phyloP scores from a whole-genome alignment of 92 coral and sea anemone genomes.

The Pocillopora meandrina region DNA sequence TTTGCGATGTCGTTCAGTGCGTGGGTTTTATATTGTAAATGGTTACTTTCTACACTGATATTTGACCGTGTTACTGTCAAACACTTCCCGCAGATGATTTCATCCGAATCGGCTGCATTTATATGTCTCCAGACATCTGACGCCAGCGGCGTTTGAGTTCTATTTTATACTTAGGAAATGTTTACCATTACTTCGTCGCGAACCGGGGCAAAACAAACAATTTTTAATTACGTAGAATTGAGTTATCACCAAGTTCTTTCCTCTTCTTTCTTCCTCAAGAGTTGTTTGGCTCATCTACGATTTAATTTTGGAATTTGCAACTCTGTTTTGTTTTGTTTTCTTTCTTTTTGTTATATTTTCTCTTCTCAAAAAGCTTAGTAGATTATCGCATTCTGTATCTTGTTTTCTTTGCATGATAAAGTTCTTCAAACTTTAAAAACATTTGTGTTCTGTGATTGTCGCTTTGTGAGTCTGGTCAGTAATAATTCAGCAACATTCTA shows the following conservation, averaged over 20 bases:
- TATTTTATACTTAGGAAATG: neutral
- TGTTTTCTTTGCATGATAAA: no score
- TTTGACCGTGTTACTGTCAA: neutral
- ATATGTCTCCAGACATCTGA: slow-evolving; percentile 9
- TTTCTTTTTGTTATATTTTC: no score
- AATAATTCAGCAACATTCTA: no score
- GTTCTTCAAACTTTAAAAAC: no score
- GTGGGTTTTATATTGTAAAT: neutral
- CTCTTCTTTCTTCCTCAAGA: no score
- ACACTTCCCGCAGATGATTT: neutral
- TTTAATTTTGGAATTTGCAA: no score
- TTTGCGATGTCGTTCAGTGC: neutral
- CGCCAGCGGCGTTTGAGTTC: slow-evolving; percentile 6
- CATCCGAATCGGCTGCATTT: neutral
- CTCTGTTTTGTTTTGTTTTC: no score
- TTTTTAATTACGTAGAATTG: slow-evolving; percentile 18
- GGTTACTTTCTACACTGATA: neutral
- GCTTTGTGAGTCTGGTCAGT: no score
- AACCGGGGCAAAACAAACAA: slow-evolving; percentile 31
- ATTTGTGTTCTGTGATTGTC: no score
- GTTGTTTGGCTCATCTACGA: no score
- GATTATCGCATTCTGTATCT: no score
- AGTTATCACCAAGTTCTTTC: neutral
- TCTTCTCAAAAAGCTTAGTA: no score
- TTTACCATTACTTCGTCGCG: neutral